These are phyloP conservation scores for Pogonocichla stellata DNA, from an alignment of 2,113 vertebrate species.

Conservation along the genomic window DNA sequence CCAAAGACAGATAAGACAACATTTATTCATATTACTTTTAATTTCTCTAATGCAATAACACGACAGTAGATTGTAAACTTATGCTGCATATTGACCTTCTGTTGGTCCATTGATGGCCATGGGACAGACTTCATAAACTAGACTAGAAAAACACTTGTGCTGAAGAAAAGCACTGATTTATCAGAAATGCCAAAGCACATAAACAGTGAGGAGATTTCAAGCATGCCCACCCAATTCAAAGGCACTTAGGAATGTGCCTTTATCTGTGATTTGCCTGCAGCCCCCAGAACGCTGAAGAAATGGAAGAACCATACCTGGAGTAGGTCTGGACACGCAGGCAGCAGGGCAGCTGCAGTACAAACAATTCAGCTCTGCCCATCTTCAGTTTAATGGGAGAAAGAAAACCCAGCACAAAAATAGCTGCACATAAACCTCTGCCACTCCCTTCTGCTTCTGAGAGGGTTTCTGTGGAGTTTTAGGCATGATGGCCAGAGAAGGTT, in stretches of 20 bases:
- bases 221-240: background rate
- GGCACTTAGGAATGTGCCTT: background rate
- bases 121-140: background rate
- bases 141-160: background rate
- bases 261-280: background rate
- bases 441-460: background rate
- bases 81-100: background rate
- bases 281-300: background rate
- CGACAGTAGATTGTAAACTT: background rate
- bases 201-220: background rate
- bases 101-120: background rate
- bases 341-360: background rate
- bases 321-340: rapidly evolving
- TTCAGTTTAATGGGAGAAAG: background rate
- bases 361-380: background rate
- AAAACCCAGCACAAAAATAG: background rate
- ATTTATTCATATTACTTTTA: background rate
- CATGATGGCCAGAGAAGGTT: background rate
- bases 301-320: background rate
- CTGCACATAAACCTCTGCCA: background rate
- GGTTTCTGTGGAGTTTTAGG: background rate
- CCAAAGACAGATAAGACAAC: background rate
- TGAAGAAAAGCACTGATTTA: background rate
- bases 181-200: background rate
- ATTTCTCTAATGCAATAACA: background rate